Evolutionary conservation across 2,888 invertebrate genomes (phyloP), one percentile per base, ranked within the genome.

Genomic region (Choreutis nemorana): DNA sequence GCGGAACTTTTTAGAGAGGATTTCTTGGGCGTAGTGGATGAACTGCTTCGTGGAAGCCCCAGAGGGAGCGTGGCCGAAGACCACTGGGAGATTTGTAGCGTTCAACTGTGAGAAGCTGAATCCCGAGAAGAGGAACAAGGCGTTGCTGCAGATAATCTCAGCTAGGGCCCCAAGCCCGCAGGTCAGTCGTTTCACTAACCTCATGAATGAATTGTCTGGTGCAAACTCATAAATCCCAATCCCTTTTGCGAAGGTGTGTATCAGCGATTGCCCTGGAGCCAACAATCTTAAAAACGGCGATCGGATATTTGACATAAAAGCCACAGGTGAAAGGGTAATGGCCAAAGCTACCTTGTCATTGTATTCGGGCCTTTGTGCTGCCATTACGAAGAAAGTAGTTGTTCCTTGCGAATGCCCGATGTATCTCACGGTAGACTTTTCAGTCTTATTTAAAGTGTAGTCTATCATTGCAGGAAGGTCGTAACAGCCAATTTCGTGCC

Each of bases 381-480:
- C 58, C 79, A 84, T 75, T 0, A 83, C 82, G 42, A 81, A 85
- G 50, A 84, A 84, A 3, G 62, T 42, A 0, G 84, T 84, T 1
- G 83, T 81, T 2, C 88, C 90, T 62, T 83, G 82, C n/a, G 87
- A 89, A 55, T 90, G 87, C 0, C 89, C 90, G 6, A 87, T 57
- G 51, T 87, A 90, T 41, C 81, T 81, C 1, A 91, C 31, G n/a
- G 81, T 60, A 4, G 64, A 33, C 20, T 75, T 55, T 0, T 75
- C 68, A 0, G 86, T 89, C 5, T 40, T 35, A 0, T 59, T 42
- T 1, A 87, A 54, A 1, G 87, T 73, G 48, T 85, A 84, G 49
- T 94, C 88, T 14, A 96, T 86, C 71, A 86, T 87, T 0, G 89
- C 86, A 2, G 94, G 91, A 2, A 94, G 50, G 56, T 96, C 95